A percentile compares a stretch with the other conserved stretches of the same genome.
Conservation (phyloP, 2,888 invertebrate species). For the Augiades crinisus region DNA sequence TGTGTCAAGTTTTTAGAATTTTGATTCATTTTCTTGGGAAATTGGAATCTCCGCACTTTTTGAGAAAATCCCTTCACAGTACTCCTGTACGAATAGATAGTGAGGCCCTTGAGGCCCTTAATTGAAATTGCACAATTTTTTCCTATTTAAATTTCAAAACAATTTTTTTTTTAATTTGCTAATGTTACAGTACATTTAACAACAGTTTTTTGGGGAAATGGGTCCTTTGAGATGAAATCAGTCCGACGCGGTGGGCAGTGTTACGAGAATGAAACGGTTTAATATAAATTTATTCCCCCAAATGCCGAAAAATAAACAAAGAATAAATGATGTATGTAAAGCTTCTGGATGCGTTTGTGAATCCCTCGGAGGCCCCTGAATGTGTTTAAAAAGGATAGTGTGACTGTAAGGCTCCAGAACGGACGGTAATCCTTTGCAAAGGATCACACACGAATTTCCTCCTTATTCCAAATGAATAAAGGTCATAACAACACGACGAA, state of each 20-base stretch:
- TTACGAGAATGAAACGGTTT: too few relatives aligned
- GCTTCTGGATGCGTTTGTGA: conserved; percentile 8
- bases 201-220: too few relatives aligned
- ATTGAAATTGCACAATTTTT: too few relatives aligned
- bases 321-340: conserved; percentile 3
- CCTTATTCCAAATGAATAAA: conserved; percentile 10
- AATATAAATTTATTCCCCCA: not conserved
- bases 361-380: conserved; percentile 12
- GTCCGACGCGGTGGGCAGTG: too few relatives aligned
- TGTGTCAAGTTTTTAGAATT: not conserved
- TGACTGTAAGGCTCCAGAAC: conserved; percentile 12
- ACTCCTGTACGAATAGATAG: too few relatives aligned
- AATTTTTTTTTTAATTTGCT: too few relatives aligned
- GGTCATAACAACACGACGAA: not conserved
- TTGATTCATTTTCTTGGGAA: not conserved
- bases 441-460: conserved; percentile 9
- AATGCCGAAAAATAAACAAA: not conserved
- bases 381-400: conserved; percentile 24
- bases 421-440: conserved; percentile 16
- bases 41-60: too few relatives aligned
- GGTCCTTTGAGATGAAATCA: too few relatives aligned
- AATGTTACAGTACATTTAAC: too few relatives aligned
- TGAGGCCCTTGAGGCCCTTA: too few relatives aligned
- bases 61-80: too few relatives aligned
- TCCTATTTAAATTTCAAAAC: too few relatives aligned